Evolutionary conservation across 2,888 invertebrate genomes (phyloP).

Genomic region (Sipha maydis): DNA sequence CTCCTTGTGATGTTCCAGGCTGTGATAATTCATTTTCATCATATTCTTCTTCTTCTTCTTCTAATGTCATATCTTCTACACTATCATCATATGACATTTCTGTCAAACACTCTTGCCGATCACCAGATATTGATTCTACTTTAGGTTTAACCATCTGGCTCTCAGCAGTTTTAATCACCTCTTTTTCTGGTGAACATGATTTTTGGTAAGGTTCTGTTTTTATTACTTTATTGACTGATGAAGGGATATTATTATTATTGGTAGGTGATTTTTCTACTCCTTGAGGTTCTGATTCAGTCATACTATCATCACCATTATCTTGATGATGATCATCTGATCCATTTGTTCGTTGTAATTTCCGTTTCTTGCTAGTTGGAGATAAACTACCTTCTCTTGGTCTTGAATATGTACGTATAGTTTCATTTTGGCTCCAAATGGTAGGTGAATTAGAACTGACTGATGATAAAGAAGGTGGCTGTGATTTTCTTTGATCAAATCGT

Average conservation of each 20-base stretch:
- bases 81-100: slow-evolving; percentile 74
- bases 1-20: slow-evolving; percentile 64
- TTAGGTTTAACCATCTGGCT: slow-evolving; percentile 67
- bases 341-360: slow-evolving; percentile 63
- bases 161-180: slow-evolving; percentile 37
- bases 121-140: slow-evolving; percentile 78
- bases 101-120: slow-evolving; percentile 65
- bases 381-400: slow-evolving; percentile 63
- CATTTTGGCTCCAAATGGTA: slow-evolving; percentile 63
- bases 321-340: slow-evolving; percentile 54
- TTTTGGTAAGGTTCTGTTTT: slow-evolving; percentile 53
- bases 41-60: slow-evolving; percentile 77
- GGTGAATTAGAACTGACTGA: slow-evolving; percentile 58
- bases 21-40: slow-evolving; percentile 73
- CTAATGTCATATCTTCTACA: slow-evolving; percentile 85
- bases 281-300: slow-evolving; percentile 61
- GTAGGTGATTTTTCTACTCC: slow-evolving; percentile 55
- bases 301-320: slow-evolving; percentile 60
- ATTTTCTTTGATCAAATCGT: slow-evolving; percentile 63
- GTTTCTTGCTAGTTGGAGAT: slow-evolving; percentile 63
- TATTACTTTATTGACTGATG: slow-evolving; percentile 53
- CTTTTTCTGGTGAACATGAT: slow-evolving; percentile 60
- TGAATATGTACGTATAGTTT: slow-evolving; percentile 53
- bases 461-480: slow-evolving; percentile 61
- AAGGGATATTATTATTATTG: slow-evolving; percentile 60